phyloP scores from a whole-genome alignment of 2,797 vertebrate species.

The Dipus sagitta region DNA sequence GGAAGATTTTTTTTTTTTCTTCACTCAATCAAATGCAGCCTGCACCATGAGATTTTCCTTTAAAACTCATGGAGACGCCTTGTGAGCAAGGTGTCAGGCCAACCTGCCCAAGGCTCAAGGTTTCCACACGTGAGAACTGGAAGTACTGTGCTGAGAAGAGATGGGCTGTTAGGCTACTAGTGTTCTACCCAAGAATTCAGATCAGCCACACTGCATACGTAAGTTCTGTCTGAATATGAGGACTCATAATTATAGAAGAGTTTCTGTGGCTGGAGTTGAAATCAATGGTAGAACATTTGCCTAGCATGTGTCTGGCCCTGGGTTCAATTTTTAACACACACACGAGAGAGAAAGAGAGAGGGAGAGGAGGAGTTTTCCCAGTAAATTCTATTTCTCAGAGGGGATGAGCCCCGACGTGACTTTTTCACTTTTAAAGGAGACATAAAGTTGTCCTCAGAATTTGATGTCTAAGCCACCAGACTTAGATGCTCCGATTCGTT shows the following conservation, averaged over 20 bases:
- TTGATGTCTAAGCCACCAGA: neutral
- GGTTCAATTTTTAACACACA: neutral
- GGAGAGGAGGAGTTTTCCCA: neutral
- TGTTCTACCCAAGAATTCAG: neutral
- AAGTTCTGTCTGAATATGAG: neutral
- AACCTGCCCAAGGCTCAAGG: no score
- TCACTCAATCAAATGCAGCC: neutral
- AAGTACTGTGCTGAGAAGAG: neutral
- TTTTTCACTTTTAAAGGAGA: neutral
- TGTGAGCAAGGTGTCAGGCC: neutral
- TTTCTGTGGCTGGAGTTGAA: neutral
- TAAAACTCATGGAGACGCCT: conserved; percentile 6
- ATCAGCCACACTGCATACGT: neutral
- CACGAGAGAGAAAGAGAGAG: no score
- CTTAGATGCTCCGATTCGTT: neutral
- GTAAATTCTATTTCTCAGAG: neutral
- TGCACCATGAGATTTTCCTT: conserved; percentile 21
- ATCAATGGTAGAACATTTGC: neutral
- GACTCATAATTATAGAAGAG: neutral
- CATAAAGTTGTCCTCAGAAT: neutral
- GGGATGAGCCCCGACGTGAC: neutral
- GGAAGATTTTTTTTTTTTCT: neutral
- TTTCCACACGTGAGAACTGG: neutral
- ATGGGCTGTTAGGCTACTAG: neutral
- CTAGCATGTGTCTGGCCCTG: neutral